phyloP scores from a whole-genome alignment of 1,140 invertebrate species.

The Pogonus chalceus region DNA sequence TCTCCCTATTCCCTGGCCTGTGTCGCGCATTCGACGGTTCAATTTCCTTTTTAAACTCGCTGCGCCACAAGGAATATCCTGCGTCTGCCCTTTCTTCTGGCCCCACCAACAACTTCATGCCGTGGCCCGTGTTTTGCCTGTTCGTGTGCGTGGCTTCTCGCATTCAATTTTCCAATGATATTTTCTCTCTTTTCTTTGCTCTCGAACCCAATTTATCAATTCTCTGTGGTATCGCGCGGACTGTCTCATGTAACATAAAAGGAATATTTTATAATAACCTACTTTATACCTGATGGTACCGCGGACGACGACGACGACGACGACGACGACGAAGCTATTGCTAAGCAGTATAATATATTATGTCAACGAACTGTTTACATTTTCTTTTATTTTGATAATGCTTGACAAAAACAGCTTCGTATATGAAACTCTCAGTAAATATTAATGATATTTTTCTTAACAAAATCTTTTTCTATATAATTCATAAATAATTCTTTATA shows the following conservation, averaged over 20 bases:
- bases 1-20: background rate
- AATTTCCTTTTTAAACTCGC: constrained; percentile 5
- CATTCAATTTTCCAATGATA: constrained; percentile 6
- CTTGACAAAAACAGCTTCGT: no score
- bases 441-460: background rate
- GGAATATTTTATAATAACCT: constrained; percentile 1
- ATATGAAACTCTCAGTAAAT: no score
- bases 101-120: background rate
- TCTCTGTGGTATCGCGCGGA: background rate
- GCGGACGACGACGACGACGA: background rate
- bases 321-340: no score
- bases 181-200: constrained; percentile 4
- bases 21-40: background rate
- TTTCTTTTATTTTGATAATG: no score
- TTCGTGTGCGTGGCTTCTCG: background rate
- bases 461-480: background rate
- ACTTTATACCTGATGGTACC: background rate
- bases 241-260: constrained; percentile 6
- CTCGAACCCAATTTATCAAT: constrained; percentile 4
- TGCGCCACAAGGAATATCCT: background rate
- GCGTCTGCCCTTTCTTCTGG: background rate
- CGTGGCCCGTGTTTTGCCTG: background rate
- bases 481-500: background rate
- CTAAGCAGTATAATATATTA: no score
- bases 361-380: no score